Conservation (phyloP, 2,888 invertebrate species). For the Argyra leucocephala region DNA sequence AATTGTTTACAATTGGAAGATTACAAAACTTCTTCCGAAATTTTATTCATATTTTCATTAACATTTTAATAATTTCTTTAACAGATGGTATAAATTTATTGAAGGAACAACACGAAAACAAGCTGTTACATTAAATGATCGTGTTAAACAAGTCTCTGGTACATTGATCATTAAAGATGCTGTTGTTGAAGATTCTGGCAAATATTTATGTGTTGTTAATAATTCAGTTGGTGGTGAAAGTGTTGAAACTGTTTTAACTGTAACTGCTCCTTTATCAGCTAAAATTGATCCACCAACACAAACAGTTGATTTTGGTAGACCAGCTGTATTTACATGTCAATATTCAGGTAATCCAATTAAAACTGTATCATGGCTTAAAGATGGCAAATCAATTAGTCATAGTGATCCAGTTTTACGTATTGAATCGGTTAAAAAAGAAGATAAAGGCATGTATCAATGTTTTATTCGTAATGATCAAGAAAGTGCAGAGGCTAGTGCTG, state of each 20-base stretch:
- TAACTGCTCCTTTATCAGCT: conserved; percentile 81
- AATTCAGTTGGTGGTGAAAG: conserved; percentile 91
- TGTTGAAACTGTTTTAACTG: conserved; percentile 83
- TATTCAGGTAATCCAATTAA: conserved; percentile 85
- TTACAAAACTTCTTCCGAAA: background rate
- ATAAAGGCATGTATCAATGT: conserved; percentile 96
- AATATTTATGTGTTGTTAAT: conserved; percentile 87
- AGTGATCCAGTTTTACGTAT: conserved; percentile 74
- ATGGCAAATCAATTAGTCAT: conserved; percentile 76
- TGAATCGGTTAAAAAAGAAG: conserved; percentile 83
- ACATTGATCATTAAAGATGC: conserved; percentile 87
- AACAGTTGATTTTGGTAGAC: conserved; percentile 86
- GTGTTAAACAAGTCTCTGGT: conserved; percentile 86
- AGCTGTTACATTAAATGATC: conserved; percentile 79
- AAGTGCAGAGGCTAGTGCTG: conserved; percentile 84
- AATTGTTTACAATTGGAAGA: background rate
- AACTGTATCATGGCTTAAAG: conserved; percentile 84
- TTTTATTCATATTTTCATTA: background rate
- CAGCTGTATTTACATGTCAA: conserved; percentile 85
- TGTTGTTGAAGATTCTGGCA: conserved; percentile 84
- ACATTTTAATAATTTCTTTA: background rate
- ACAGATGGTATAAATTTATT: conserved; percentile 89
- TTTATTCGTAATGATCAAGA: conserved; percentile 88
- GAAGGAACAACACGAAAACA: conserved; percentile 78
- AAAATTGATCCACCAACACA: conserved; percentile 83